Conservation (phyloP, 2,797 vertebrate genomes). For the Myripristis jacobus region DNA sequence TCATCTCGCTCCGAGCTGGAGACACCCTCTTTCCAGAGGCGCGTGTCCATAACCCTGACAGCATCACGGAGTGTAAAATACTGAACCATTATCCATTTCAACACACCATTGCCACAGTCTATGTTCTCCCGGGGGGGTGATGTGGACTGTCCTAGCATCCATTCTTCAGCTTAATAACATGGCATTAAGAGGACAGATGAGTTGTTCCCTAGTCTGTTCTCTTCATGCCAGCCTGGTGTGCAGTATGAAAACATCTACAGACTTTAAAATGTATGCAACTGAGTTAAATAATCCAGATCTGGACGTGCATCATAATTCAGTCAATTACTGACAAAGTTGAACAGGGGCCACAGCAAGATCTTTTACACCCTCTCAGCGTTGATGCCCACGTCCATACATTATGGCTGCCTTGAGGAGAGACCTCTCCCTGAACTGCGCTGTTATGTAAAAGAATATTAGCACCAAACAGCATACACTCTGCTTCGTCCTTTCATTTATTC, state of each 20-base stretch:
- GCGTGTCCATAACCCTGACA: slow-evolving; percentile 23
- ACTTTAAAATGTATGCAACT: slow-evolving; percentile 9
- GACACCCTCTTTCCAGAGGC: slow-evolving; percentile 29
- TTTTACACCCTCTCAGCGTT: neutral
- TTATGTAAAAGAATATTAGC: neutral
- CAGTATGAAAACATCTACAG: neutral
- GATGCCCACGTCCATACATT: slow-evolving; percentile 5
- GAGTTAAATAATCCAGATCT: slow-evolving; percentile 50
- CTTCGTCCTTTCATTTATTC: neutral
- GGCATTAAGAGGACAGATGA: neutral
- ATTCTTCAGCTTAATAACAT: slow-evolving; percentile 7
- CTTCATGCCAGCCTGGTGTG: slow-evolving; percentile 1
- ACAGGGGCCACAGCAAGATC: neutral
- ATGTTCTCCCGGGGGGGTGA: slow-evolving; percentile 8
- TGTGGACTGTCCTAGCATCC: slow-evolving; percentile 18
- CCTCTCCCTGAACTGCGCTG: neutral
- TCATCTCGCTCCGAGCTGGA: slow-evolving; percentile 34
- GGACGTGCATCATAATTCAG: slow-evolving; percentile 33
- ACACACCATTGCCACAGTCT: slow-evolving; percentile 18
- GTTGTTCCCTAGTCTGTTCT: slow-evolving; percentile 22
- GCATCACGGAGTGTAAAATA: slow-evolving; percentile 30
- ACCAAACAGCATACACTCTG: neutral
- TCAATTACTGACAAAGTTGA: slow-evolving; percentile 45
- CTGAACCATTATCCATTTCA: slow-evolving; percentile 34
- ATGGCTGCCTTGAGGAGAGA: neutral